Evolutionary conservation across 2,888 invertebrate species (phyloP).

Genomic region (Beris morrisii): DNA sequence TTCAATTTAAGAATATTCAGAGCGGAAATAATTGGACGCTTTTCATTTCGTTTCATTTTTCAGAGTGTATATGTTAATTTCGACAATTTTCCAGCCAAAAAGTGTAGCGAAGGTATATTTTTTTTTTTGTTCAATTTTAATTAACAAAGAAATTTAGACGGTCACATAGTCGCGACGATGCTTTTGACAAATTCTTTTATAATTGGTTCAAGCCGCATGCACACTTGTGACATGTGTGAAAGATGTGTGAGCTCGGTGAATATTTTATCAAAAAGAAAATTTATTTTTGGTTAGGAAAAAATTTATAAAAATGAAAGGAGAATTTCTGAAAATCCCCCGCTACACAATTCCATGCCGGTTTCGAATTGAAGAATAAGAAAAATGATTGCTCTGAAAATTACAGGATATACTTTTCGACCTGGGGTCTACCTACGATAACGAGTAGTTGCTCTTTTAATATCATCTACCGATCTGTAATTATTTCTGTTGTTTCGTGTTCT

Average conservation of each 20-base stretch:
- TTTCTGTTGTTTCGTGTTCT: slow-evolving; percentile 11
- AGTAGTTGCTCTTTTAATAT: slow-evolving; percentile 21
- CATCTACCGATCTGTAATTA: slow-evolving; percentile 28
- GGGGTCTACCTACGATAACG: slow-evolving; percentile 7
- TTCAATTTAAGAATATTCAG: too few relatives aligned
- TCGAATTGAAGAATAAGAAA: too few relatives aligned
- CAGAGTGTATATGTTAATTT: not conserved
- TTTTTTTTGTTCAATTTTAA: not conserved
- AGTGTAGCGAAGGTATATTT: too few relatives aligned
- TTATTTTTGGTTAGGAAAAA: too few relatives aligned
- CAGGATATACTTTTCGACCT: not conserved
- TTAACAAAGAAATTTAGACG: slow-evolving; percentile 10
- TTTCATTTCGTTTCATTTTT: not conserved
- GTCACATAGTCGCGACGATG: not conserved
- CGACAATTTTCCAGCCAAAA: too few relatives aligned
- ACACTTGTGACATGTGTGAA: slow-evolving; percentile 5
- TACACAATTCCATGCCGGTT: too few relatives aligned
- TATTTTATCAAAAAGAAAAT: too few relatives aligned
- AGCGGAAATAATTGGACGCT: not conserved
- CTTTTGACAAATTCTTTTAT: slow-evolving; percentile 20
- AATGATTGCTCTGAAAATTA: too few relatives aligned
- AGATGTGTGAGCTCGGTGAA: not conserved
- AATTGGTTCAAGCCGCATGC: slow-evolving; percentile 5
- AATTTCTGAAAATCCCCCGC: too few relatives aligned
- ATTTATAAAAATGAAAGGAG: too few relatives aligned